Evolutionary conservation across 2,888 invertebrate species (phyloP).

Genomic region (Rhingia rostrata): DNA sequence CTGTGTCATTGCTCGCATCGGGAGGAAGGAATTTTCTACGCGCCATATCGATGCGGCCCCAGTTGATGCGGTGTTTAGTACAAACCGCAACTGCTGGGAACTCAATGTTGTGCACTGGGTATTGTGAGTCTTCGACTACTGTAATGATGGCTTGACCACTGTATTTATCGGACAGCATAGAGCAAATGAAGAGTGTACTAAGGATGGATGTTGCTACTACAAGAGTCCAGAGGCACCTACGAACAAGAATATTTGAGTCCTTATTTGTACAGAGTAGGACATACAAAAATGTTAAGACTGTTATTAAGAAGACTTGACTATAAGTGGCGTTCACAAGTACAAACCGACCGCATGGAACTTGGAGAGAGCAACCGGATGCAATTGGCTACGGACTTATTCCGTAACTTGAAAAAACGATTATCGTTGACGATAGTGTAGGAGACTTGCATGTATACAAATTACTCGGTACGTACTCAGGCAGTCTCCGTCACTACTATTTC

Average conservation of each 20-base stretch:
- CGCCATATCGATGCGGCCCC: constrained; percentile 77
- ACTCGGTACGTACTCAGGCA: too few relatives aligned
- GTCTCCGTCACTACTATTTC: too few relatives aligned
- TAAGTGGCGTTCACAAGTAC: too few relatives aligned
- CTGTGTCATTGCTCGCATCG: constrained; percentile 69
- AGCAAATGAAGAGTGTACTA: constrained; percentile 73
- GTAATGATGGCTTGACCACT: constrained; percentile 77
- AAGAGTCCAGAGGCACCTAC: constrained; percentile 77
- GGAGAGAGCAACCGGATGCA: too few relatives aligned
- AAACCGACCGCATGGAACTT: too few relatives aligned
- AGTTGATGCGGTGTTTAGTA: constrained; percentile 79
- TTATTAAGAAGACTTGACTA: too few relatives aligned
- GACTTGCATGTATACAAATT: too few relatives aligned
- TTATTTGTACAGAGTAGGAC: neutral
- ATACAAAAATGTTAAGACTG: neutral
- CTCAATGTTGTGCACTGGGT: constrained; percentile 78
- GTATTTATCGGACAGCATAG: constrained; percentile 75
- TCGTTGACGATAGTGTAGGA: too few relatives aligned
- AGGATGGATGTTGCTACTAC: constrained; percentile 70
- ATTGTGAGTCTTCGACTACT: constrained; percentile 79
- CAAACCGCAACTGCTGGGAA: constrained; percentile 81
- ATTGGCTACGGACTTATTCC: too few relatives aligned
- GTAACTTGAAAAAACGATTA: too few relatives aligned
- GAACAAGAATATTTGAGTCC: neutral
- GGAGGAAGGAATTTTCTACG: constrained; percentile 78